Conservation (phyloP, 2,113 vertebrate genomes). For the Eublepharis macularius region DNA sequence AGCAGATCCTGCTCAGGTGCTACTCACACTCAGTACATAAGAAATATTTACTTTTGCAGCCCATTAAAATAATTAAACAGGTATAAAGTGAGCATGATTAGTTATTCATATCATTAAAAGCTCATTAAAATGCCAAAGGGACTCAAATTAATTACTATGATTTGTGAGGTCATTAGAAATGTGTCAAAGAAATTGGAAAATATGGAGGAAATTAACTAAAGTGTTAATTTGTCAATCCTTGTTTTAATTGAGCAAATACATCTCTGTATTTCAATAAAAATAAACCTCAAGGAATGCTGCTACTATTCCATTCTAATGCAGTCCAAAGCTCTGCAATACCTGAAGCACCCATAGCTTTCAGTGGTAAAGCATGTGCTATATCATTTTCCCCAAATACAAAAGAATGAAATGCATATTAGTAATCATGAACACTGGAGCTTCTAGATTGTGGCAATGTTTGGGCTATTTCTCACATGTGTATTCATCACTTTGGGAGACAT, state of each 20-base stretch:
- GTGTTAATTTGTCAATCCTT: constrained; percentile 16
- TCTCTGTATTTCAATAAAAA: not conserved
- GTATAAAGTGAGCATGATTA: constrained; percentile 26
- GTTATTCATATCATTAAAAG: constrained; percentile 25
- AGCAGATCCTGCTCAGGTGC: not conserved
- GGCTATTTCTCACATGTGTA: too few species aligned
- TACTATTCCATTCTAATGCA: not conserved
- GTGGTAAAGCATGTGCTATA: too few species aligned
- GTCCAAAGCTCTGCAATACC: not conserved
- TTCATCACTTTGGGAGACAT: too few species aligned
- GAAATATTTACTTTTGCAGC: constrained; percentile 4
- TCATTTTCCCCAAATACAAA: too few species aligned
- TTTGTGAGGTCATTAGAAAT: constrained; percentile 32
- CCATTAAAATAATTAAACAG: constrained; percentile 25
- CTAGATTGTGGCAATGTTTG: too few species aligned
- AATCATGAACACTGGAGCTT: too few species aligned
- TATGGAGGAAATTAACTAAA: constrained; percentile 22
- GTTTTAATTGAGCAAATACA: not conserved
- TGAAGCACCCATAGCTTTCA: not conserved
- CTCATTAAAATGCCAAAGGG: constrained; percentile 12
- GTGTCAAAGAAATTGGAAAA: constrained; percentile 27
- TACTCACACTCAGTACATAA: not conserved
- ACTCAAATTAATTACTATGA: constrained; percentile 28
- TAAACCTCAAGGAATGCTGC: not conserved
- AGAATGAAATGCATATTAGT: too few species aligned